Percentiles rank a stretch among this genome's conserved stretches.
Conservation (phyloP, 1,140 invertebrate species). For the Neoseiulus cucumeris region DNA sequence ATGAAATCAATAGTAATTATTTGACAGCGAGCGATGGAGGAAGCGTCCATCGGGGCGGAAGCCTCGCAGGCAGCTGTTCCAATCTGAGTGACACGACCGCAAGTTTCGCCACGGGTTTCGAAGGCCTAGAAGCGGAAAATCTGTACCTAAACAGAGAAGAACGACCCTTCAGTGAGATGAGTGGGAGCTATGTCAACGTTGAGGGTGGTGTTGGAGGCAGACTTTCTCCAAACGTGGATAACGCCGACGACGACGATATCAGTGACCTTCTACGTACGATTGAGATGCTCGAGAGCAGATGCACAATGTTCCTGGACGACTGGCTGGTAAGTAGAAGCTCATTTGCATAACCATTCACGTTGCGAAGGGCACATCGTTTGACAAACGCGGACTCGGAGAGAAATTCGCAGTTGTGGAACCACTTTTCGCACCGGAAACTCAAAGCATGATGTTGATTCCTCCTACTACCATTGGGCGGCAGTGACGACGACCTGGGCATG, state of each 20-base stretch:
- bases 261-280: background rate
- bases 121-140: background rate
- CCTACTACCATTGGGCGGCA: too few species aligned
- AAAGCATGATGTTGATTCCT: too few species aligned
- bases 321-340: background rate
- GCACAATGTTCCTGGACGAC: slow-evolving; percentile 6
- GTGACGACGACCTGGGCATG: too few species aligned
- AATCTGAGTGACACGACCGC: background rate
- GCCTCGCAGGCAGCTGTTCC: background rate
- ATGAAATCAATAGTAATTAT: background rate
- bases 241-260: background rate
- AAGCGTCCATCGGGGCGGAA: background rate
- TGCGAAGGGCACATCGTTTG: too few species aligned
- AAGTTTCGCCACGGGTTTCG: background rate
- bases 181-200: slow-evolving; percentile 8
- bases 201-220: background rate
- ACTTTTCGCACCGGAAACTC: too few species aligned
- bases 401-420: too few species aligned
- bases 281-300: slow-evolving; percentile 3
- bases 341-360: too few species aligned
- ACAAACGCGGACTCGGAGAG: too few species aligned
- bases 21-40: background rate
- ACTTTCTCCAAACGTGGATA: background rate
- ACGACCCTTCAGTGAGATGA: background rate
- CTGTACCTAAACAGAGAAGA: background rate